These are phyloP conservation scores for Ormyrus labotus DNA, from an alignment of 2,888 invertebrate genomes.

Conservation along the genomic window DNA sequence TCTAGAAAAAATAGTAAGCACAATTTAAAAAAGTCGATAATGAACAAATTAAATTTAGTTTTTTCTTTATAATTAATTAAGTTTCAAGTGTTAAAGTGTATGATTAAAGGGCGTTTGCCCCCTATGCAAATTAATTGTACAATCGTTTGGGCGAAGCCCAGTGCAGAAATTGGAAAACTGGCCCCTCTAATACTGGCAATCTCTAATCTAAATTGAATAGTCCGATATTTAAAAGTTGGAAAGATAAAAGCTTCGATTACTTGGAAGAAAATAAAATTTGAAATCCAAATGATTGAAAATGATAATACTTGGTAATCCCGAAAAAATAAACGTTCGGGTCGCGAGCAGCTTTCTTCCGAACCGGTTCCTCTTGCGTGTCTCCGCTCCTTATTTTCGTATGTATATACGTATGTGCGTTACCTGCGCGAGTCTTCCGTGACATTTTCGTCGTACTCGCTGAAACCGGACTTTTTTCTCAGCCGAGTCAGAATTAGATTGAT, in stretches of 20 bases:
- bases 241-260: background rate
- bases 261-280: background rate
- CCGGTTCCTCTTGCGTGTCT: conserved; percentile 61
- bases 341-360: conserved; percentile 63
- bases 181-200: background rate
- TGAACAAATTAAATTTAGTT: background rate
- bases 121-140: too few relatives aligned
- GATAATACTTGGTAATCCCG: too few relatives aligned
- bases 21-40: conserved; percentile 37
- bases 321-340: background rate
- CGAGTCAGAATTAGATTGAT: too few relatives aligned
- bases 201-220: background rate
- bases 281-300: too few relatives aligned
- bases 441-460: conserved; percentile 5
- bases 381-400: background rate
- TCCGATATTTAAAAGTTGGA: background rate
- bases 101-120: too few relatives aligned
- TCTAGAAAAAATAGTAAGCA: conserved; percentile 24
- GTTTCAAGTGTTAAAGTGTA: too few relatives aligned
- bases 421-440: background rate
- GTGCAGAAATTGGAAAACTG: too few relatives aligned
- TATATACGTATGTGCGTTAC: background rate
- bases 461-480: background rate
- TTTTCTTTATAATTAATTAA: background rate
- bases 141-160: too few relatives aligned